Evolutionary conservation across 2,113 vertebrate genomes (phyloP).

Genomic region (Mungos mungo): DNA sequence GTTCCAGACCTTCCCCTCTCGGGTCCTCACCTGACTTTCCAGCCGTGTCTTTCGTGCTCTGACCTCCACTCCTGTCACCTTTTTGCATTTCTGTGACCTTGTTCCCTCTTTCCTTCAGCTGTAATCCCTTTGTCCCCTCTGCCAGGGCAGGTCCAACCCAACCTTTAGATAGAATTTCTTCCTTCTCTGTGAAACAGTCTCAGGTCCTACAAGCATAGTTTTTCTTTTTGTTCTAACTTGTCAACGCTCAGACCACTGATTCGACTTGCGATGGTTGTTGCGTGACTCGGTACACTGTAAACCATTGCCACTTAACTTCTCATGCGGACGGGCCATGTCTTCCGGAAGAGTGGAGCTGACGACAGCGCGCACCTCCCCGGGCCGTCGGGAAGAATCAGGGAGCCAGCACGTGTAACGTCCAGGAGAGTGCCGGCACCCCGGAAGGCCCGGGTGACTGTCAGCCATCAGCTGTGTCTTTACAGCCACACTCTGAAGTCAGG

Average conservation of each 20-base stretch:
- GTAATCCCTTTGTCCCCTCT: neutral
- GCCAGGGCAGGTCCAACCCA: neutral
- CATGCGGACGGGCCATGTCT: neutral
- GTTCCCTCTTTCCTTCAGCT: neutral
- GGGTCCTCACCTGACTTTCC: neutral
- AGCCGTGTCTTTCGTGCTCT: neutral
- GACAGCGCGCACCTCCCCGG: neutral
- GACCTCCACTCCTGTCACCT: neutral
- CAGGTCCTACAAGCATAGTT: neutral
- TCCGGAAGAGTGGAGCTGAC: neutral
- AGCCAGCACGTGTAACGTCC: neutral
- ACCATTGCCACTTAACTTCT: neutral
- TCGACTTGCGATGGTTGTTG: neutral
- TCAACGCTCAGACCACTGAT: neutral
- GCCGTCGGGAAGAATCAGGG: neutral
- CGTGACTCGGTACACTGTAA: neutral
- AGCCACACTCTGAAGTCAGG: neutral
- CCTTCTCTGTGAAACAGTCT: neutral
- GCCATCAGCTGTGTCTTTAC: neutral
- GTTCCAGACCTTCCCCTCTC: neutral
- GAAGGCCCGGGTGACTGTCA: neutral
- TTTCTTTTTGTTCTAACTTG: neutral
- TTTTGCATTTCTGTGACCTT: neutral
- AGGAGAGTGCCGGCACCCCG: neutral
- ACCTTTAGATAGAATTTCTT: neutral